Conservation (phyloP, 2,113 vertebrate genomes). For the Donacobius atricapilla region DNA sequence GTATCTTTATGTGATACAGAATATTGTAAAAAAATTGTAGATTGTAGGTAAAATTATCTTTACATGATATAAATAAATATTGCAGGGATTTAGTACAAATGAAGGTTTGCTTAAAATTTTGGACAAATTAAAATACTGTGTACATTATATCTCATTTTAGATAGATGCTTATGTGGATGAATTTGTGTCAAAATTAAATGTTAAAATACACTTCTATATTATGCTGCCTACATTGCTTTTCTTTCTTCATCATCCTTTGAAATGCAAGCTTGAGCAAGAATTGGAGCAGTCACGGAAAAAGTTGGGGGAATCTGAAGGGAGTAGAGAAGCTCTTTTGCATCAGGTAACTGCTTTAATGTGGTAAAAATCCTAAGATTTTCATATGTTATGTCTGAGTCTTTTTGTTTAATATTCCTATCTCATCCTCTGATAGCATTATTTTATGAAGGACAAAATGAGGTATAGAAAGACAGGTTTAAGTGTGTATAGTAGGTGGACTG, state of each 20-base stretch:
- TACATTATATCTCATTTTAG: neutral
- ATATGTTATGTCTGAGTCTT: neutral
- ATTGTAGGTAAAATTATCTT: neutral
- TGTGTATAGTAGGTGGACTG: neutral
- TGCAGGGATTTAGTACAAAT: neutral
- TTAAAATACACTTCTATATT: neutral
- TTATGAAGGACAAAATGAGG: neutral
- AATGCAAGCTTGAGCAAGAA: slow-evolving; percentile 80
- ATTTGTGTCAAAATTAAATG: neutral
- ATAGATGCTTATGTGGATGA: neutral
- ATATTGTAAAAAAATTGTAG: neutral
- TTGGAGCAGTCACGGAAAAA: slow-evolving; percentile 77
- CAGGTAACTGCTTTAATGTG: slow-evolving; percentile 76
- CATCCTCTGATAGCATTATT: neutral
- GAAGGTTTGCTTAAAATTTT: neutral
- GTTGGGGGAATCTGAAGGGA: slow-evolving; percentile 83
- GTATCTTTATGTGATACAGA: neutral
- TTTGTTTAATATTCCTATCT: neutral
- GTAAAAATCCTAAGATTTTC: neutral
- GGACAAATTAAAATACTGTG: neutral
- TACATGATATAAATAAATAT: neutral
- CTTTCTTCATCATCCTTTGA: neutral
- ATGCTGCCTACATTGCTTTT: neutral
- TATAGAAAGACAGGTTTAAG: neutral
- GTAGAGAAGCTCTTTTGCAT: slow-evolving; percentile 80